These are phyloP conservation scores for Corella eumyota DNA, from an alignment of 23 tunicate genomes.

Conservation along the genomic window DNA sequence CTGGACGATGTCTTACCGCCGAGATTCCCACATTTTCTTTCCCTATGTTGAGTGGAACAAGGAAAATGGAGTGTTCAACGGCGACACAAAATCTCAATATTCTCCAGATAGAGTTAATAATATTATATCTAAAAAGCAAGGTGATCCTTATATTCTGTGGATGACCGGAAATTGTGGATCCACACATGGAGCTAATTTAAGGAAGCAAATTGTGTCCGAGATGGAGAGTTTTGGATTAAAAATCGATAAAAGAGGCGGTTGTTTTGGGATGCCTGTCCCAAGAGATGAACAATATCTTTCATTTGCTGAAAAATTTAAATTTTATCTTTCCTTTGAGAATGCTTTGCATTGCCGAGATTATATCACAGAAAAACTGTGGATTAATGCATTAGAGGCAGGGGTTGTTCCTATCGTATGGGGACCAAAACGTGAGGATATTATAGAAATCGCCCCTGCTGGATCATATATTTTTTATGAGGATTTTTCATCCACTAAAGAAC, in stretches of 20 bases:
- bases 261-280: slow-evolving; percentile 3
- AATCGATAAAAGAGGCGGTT: not conserved
- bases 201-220: not conserved
- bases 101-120: not conserved
- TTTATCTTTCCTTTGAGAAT: slow-evolving; percentile 2
- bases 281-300: not conserved
- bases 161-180: slow-evolving; percentile 7
- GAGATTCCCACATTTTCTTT: not conserved
- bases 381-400: slow-evolving; percentile 2
- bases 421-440: slow-evolving; percentile 1
- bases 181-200: slow-evolving; percentile 5
- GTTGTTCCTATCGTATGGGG: slow-evolving; percentile 3
- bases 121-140: not conserved
- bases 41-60: not conserved
- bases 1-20: slow-evolving; percentile 5
- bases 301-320: slow-evolving; percentile 1
- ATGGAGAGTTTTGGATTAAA: not conserved
- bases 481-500: not conserved
- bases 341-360: slow-evolving; percentile 5
- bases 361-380: slow-evolving; percentile 7
- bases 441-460: slow-evolving; percentile 1
- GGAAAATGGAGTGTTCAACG: not conserved
- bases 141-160: not conserved
- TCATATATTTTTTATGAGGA: slow-evolving; percentile 7
- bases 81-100: slow-evolving; percentile 1